phyloP scores from a whole-genome alignment of 2,113 vertebrate genomes.

The Psammodynastes pulverulentus region DNA sequence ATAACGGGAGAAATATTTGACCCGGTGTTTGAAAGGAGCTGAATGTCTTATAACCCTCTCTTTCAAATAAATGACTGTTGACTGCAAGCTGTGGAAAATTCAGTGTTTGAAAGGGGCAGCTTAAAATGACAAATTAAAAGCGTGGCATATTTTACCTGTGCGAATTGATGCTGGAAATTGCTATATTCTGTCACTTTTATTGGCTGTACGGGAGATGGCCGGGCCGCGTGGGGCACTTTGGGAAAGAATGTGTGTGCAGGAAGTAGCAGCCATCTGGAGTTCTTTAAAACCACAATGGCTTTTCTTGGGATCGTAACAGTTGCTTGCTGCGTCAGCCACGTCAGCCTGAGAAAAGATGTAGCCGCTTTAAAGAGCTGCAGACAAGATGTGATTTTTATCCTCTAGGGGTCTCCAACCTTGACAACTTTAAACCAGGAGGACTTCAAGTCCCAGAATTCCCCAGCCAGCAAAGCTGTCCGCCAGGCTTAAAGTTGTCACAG shows the following conservation, averaged over 20 bases:
- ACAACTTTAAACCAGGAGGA: too few relatives aligned
- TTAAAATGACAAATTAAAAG: slow-evolving; percentile 7
- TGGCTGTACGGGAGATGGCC: neutral
- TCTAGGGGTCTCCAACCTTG: too few relatives aligned
- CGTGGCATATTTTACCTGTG: neutral
- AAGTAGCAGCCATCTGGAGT: neutral
- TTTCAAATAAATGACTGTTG: slow-evolving; percentile 37
- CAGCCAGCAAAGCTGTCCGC: too few relatives aligned
- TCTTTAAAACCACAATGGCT: neutral
- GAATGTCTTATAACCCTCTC: slow-evolving; percentile 33
- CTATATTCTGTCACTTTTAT: accelerated
- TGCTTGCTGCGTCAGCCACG: neutral
- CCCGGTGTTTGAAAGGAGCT: slow-evolving; percentile 24
- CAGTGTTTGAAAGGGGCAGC: slow-evolving; percentile 37
- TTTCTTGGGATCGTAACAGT: neutral
- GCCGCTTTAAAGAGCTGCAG: neutral
- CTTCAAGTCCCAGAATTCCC: too few relatives aligned
- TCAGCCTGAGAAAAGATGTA: neutral
- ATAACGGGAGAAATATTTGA: slow-evolving; percentile 14
- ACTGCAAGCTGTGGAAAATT: slow-evolving; percentile 25
- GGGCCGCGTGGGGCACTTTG: neutral
- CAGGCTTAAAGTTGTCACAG: too few relatives aligned
- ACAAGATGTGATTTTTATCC: neutral
- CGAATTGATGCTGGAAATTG: neutral
- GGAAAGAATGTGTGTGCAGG: neutral